Base-by-base conservation (phyloP, 2,888 invertebrate species). In the Drosophila paramelanica region DNA sequence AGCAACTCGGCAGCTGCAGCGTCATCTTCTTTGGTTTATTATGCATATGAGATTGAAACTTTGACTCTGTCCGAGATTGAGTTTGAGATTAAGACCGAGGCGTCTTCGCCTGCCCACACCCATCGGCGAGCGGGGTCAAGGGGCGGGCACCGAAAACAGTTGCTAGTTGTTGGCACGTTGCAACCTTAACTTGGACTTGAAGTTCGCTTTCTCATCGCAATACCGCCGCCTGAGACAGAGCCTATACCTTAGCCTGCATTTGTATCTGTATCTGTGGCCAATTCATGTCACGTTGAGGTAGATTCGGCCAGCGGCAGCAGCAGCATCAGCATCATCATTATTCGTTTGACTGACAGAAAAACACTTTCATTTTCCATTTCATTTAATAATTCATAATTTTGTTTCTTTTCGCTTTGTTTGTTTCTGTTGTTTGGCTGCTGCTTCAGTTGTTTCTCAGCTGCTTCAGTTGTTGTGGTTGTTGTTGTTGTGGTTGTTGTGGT, bases 281-380 rank as follows among this genome's bases (percentile, higher is more conserved):
- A 79, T 75, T 79, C 88, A 85, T 77, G 85, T 87, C 83, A 85
- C 82, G 79, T 79, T 70, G 83, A 66, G 82, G 83, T 71, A 79
- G 76, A 70, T 79, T 70, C 79, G 57, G 57, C 59, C 41, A 59
- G 47, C 56, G 39, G 27, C 62, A 62, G 49, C 57, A 38, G 41
- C 57, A 46, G 43, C 64, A 61, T 1, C 27, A 27, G 27, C 27
- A 27, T 6, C 27, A 73, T 66, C 74, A 62, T 58, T 77, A 60
- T 68, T 77, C 56, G 58, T 64, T 68, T 65, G 73, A 76, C 77
- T 62, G 77, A 55, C 77, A 71, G 76, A 64, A 77, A 88, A 87
- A 81, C 88, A 88, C 83, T 83, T 83, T 83, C 83, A 88, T 83
- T 83, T 83, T 83, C 85, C 79, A 87, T 83, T 79, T 82, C 68